Conservation (phyloP, 2,797 vertebrate genomes). For the Microctenopoma stevenorrisi region DNA sequence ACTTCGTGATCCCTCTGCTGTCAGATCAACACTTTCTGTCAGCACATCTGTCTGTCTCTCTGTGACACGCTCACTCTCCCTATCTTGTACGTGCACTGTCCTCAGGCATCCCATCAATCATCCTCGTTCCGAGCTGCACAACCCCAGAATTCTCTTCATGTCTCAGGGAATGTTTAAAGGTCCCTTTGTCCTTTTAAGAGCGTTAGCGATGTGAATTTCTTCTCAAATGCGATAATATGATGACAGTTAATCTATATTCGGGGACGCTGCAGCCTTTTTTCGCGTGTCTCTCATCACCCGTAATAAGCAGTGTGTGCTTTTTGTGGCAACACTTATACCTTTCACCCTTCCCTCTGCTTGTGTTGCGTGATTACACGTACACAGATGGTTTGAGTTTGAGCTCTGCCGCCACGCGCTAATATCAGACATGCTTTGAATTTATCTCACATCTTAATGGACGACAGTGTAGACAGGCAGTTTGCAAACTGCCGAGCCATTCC, state of each 20-base stretch:
- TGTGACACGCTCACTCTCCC: constrained; percentile 36
- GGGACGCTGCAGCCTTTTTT: constrained; percentile 46
- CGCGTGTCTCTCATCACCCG: constrained; percentile 68
- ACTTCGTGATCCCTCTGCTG: constrained; percentile 58
- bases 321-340: constrained; percentile 55
- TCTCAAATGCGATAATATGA: constrained; percentile 76
- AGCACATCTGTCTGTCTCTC: constrained; percentile 59
- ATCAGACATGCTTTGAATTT: constrained; percentile 81
- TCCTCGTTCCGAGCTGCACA: constrained; percentile 52
- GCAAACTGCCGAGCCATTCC: constrained; percentile 50
- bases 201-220: constrained; percentile 53
- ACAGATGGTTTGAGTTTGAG: constrained; percentile 80
- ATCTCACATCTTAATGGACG: constrained; percentile 79
- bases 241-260: constrained; percentile 70
- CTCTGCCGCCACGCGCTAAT: constrained; percentile 68
- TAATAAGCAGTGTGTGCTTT: constrained; percentile 71
- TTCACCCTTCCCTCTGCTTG: constrained; percentile 59
- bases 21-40: constrained; percentile 78
- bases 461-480: constrained; percentile 63
- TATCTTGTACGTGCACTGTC: constrained; percentile 61
- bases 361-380: constrained; percentile 65
- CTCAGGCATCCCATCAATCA: constrained; percentile 82
- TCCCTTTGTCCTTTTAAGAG: constrained; percentile 71
- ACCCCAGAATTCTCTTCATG: constrained; percentile 57
- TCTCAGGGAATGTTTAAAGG: constrained; percentile 73